phyloP scores from a whole-genome alignment of 2,888 invertebrate species.

The Tenthredo livida region DNA sequence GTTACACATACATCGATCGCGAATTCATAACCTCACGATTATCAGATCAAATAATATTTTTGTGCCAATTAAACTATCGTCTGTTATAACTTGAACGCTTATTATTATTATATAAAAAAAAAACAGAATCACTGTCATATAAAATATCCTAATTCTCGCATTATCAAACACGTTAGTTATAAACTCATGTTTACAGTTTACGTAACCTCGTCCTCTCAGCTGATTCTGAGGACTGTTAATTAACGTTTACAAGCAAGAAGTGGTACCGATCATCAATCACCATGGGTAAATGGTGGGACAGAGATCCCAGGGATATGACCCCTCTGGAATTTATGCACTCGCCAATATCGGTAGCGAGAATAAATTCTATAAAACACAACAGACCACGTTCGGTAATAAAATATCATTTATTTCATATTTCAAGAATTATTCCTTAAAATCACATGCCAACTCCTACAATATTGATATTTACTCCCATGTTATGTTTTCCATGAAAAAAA shows the following conservation, averaged over 20 bases:
- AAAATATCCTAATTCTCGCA: background rate
- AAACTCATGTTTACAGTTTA: slow-evolving; percentile 32
- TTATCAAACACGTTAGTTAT: background rate
- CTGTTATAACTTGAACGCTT: background rate
- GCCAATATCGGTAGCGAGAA: background rate
- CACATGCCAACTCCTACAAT: background rate
- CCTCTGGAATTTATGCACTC: background rate
- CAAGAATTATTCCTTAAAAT: background rate
- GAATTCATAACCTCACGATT: slow-evolving; percentile 10
- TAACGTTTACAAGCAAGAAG: background rate
- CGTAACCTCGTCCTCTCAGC: slow-evolving; percentile 35
- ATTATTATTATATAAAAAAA: background rate
- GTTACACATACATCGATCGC: background rate
- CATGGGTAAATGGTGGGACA: slow-evolving; percentile 23
- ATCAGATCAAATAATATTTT: background rate
- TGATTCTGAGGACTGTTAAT: slow-evolving; percentile 1
- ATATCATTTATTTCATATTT: background rate
- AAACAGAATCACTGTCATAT: background rate
- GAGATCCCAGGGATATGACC: slow-evolving; percentile 18
- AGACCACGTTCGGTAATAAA: slow-evolving; percentile 19
- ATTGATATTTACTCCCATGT: background rate
- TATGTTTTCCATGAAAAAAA: background rate
- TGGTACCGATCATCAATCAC: background rate
- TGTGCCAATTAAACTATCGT: background rate
- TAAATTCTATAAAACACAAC: background rate